Evolutionary conservation across 1,140 invertebrate species (phyloP).

Genomic region (Micrasema minimum): DNA sequence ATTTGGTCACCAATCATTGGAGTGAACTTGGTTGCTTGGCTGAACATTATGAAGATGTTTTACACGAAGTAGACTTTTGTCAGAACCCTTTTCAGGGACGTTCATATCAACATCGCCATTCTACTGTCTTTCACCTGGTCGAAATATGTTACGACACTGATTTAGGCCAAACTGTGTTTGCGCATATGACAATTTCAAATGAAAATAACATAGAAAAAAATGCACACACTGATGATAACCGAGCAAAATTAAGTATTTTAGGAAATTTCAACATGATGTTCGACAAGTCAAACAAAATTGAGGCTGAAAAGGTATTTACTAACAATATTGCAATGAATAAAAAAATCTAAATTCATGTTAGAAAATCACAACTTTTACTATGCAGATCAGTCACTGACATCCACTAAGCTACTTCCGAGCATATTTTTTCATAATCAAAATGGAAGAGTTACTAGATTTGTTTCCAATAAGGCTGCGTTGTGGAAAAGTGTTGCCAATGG

Average conservation of each 20-base stretch:
- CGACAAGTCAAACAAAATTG: slow-evolving; percentile 58
- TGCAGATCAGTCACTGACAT: slow-evolving; percentile 57
- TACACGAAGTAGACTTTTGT: slow-evolving; percentile 59
- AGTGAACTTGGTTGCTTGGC: slow-evolving; percentile 63
- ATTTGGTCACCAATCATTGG: slow-evolving; percentile 53
- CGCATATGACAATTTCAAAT: slow-evolving; percentile 54
- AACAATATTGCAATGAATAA: slow-evolving; percentile 58
- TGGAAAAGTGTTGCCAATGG: slow-evolving; percentile 61
- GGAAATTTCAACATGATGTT: slow-evolving; percentile 65
- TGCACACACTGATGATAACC: slow-evolving; percentile 54
- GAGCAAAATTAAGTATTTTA: slow-evolving; percentile 58
- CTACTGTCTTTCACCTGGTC: slow-evolving; percentile 56
- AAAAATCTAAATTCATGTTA: slow-evolving; percentile 58
- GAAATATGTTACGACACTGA: slow-evolving; percentile 61
- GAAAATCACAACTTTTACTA: slow-evolving; percentile 57
- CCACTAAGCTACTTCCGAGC: slow-evolving; percentile 55
- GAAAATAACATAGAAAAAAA: slow-evolving; percentile 52
- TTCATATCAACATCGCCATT: slow-evolving; percentile 56
- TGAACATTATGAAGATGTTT: slow-evolving; percentile 61
- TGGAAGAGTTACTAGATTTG: slow-evolving; percentile 59
- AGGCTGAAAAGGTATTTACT: slow-evolving; percentile 60
- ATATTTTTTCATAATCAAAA: slow-evolving; percentile 62
- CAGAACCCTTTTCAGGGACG: slow-evolving; percentile 58
- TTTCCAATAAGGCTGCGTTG: slow-evolving; percentile 58
- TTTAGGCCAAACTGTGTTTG: slow-evolving; percentile 54